phyloP scores from a whole-genome alignment of 92 coral and sea anemone species.

The Epizoanthus fatuus region DNA sequence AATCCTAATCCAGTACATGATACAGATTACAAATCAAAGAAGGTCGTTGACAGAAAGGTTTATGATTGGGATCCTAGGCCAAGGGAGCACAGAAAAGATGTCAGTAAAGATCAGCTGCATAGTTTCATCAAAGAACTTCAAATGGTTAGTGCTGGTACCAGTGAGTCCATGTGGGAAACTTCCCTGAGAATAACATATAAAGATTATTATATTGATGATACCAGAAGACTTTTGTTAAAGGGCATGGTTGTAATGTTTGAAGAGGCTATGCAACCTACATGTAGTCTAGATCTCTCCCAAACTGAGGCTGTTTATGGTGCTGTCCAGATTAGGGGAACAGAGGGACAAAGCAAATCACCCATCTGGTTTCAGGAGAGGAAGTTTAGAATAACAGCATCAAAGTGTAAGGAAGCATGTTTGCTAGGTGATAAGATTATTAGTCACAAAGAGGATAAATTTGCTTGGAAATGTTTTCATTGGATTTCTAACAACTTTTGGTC shows the following conservation, averaged over 20 bases:
- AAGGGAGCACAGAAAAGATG: constrained; percentile 16
- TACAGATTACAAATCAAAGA: constrained; percentile 35
- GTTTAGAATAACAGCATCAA: constrained; percentile 37
- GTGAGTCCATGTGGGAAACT: constrained; percentile 50
- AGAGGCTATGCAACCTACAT: constrained; percentile 5
- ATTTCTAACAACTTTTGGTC: constrained; percentile 46
- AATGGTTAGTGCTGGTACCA: constrained; percentile 6
- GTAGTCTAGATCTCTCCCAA: neutral
- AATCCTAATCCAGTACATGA: constrained; percentile 23
- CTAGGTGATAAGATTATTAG: constrained; percentile 9
- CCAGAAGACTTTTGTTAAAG: constrained; percentile 10
- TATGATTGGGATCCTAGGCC: constrained; percentile 48
- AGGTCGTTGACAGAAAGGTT: constrained; percentile 10
- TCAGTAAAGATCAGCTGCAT: constrained; percentile 22
- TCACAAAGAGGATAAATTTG: constrained; percentile 22
- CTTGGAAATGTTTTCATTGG: constrained; percentile 30
- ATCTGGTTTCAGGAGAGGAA: constrained; percentile 38
- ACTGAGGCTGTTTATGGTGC: constrained; percentile 15
- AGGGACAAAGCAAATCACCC: constrained; percentile 29
- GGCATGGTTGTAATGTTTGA: constrained; percentile 16
- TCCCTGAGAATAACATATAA: constrained; percentile 27
- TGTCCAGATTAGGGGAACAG: constrained; percentile 29
- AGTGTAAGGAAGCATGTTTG: constrained; percentile 20
- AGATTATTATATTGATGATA: constrained; percentile 22
- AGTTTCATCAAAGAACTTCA: neutral